These are phyloP conservation scores for Ctenodactylus gundi DNA, from an alignment of 2,113 vertebrate genomes.

Conservation along the genomic window DNA sequence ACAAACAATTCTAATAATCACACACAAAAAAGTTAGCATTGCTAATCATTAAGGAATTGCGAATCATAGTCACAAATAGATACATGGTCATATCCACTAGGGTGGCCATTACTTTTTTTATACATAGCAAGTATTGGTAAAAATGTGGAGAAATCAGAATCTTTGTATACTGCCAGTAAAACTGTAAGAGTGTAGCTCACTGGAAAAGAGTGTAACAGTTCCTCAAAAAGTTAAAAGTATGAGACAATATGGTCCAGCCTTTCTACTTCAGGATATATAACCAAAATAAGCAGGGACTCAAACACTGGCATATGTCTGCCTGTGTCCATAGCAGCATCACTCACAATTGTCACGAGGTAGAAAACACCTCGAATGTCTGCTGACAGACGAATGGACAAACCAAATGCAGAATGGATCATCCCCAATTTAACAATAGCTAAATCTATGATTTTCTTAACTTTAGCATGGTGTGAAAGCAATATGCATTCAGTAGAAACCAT, in stretches of 20 bases:
- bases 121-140: background rate
- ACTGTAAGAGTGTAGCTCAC: background rate
- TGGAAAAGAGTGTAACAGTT: background rate
- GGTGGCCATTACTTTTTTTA: background rate
- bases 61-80: background rate
- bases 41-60: background rate
- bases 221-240: background rate
- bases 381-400: background rate
- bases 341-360: background rate
- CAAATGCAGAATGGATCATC: background rate
- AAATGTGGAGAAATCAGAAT: background rate
- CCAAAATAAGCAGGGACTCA: background rate
- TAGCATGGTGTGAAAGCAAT: background rate
- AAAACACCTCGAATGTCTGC: background rate
- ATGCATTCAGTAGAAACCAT: background rate
- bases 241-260: background rate
- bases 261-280: background rate
- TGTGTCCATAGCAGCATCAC: background rate
- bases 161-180: background rate
- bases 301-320: background rate
- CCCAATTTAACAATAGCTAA: background rate
- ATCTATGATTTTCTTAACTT: background rate
- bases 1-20: slow-evolving; percentile 1
- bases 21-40: background rate
- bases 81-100: background rate